These are phyloP conservation scores for Exephanes ischioxanthus DNA, from an alignment of 2,888 invertebrate genomes.

Conservation along the genomic window DNA sequence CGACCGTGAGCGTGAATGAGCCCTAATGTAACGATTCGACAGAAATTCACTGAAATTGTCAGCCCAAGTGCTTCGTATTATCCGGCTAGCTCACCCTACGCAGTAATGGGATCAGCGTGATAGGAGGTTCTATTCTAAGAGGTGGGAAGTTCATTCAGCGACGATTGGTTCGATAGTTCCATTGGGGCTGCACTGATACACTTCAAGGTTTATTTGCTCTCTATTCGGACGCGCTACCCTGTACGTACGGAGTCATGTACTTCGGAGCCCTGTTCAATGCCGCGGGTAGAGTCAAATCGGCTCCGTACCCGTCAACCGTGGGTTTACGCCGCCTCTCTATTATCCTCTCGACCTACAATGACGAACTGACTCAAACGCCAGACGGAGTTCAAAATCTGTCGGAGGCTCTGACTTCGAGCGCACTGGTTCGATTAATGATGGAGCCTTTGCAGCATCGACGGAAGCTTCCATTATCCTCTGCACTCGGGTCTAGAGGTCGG, in stretches of 20 bases:
- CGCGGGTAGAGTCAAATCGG: conserved; percentile 18
- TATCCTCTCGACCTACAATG: conserved; percentile 31
- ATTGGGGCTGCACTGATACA: conserved; percentile 47
- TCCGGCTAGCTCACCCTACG: conserved; percentile 48
- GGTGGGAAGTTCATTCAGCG: conserved; percentile 65
- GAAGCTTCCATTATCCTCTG: conserved; percentile 9
- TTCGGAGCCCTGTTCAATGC: conserved; percentile 48
- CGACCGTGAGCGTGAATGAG: background rate
- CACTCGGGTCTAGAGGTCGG: background rate
- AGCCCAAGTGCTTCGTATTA: conserved; percentile 46
- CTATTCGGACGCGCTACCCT: conserved; percentile 49
- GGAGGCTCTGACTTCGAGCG: conserved; percentile 3
- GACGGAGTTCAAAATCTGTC: conserved; percentile 49
- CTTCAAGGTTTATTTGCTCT: conserved; percentile 61
- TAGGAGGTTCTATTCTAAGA: conserved; percentile 47
- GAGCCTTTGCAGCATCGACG: conserved; percentile 23
- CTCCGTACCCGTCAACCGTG: conserved; percentile 33
- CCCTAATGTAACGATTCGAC: conserved; percentile 18
- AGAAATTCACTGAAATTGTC: conserved; percentile 23
- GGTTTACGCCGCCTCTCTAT: conserved; percentile 24
- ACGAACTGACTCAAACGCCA: conserved; percentile 42
- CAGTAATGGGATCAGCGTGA: conserved; percentile 54
- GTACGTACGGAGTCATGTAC: conserved; percentile 1
- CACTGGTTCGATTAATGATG: conserved; percentile 17
- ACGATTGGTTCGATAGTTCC: conserved; percentile 68